Evolutionary conservation across 2,113 vertebrate genomes (phyloP).

Genomic region (Pongo abelii): DNA sequence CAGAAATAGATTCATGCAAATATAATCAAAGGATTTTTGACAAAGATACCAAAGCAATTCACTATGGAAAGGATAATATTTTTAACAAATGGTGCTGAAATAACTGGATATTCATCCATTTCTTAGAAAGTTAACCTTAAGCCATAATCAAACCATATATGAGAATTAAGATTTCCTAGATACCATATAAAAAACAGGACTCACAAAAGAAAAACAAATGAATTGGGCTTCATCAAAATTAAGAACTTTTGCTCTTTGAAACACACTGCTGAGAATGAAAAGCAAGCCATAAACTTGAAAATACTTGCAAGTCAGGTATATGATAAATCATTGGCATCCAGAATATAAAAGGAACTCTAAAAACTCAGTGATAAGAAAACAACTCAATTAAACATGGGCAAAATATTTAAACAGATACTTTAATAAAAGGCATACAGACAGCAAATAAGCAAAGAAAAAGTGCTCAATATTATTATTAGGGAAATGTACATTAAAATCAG

Average conservation of each 20-base stretch:
- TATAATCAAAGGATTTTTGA: not conserved
- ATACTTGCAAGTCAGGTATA: not conserved
- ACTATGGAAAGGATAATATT: not conserved
- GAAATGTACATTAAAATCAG: not conserved
- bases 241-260: not conserved
- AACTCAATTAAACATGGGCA: not conserved
- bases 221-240: not conserved
- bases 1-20: not conserved
- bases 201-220: not conserved
- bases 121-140: not conserved
- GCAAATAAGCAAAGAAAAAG: not conserved
- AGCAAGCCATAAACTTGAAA: not conserved
- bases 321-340: not conserved
- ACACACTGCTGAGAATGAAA: not conserved
- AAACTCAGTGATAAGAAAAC: conserved; percentile 1
- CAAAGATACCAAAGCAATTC: not conserved
- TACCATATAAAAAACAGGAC: not conserved
- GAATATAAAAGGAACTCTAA: not conserved
- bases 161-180: not conserved
- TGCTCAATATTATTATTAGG: not conserved
- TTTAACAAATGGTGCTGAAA: not conserved
- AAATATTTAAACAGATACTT: not conserved
- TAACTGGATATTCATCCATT: not conserved
- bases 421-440: not conserved
- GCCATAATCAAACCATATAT: not conserved